phyloP scores from a whole-genome alignment of 2,888 invertebrate species.

The Noctua janthina region DNA sequence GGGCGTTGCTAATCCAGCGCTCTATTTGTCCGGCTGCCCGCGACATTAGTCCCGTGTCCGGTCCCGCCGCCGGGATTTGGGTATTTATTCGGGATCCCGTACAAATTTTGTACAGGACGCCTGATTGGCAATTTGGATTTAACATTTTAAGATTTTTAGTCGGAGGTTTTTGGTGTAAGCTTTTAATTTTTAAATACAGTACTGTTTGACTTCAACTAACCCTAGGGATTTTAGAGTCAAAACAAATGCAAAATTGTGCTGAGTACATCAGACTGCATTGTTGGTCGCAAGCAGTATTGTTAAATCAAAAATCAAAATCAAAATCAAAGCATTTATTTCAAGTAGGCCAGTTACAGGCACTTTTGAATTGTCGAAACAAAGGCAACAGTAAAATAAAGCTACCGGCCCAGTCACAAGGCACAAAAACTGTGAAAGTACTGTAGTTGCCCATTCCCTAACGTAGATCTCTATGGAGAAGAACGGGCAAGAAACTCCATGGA shows the following conservation, averaged over 20 bases:
- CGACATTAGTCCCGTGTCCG: constrained; percentile 87
- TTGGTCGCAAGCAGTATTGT: not conserved
- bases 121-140: constrained; percentile 71
- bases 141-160: constrained; percentile 61
- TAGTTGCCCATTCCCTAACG: too few relatives aligned
- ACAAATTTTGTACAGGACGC: constrained; percentile 71
- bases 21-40: constrained; percentile 84
- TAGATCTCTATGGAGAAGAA: too few relatives aligned
- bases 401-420: too few relatives aligned
- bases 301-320: too few relatives aligned
- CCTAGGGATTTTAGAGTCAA: not conserved
- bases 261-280: not conserved
- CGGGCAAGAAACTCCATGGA: too few relatives aligned
- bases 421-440: too few relatives aligned
- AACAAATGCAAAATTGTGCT: not conserved
- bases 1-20: constrained; percentile 83
- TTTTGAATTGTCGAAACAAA: too few relatives aligned
- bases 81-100: constrained; percentile 72
- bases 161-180: constrained; percentile 20
- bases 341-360: too few relatives aligned
- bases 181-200: constrained; percentile 46
- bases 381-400: too few relatives aligned
- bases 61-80: constrained; percentile 70
- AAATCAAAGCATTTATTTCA: too few relatives aligned
- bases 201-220: constrained; percentile 15